These are phyloP conservation scores for Limnephilus auricula DNA, from an alignment of 2,888 invertebrate species.

Conservation along the genomic window DNA sequence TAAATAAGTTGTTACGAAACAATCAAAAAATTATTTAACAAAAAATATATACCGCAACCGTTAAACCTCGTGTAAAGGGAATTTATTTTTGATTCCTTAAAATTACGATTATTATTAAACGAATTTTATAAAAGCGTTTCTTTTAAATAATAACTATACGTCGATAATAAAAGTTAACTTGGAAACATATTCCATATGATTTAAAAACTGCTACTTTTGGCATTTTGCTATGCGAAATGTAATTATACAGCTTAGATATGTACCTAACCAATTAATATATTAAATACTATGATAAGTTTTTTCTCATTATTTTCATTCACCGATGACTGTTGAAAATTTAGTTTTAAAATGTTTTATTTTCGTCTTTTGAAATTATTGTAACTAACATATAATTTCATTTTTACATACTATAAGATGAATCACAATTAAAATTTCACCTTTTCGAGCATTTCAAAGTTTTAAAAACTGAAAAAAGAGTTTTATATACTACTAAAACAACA, in stretches of 20 bases:
- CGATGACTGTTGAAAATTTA: background rate
- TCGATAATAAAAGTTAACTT: constrained; percentile 12
- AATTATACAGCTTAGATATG: constrained; percentile 57
- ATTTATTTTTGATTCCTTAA: constrained; percentile 27
- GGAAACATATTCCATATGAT: constrained; percentile 52
- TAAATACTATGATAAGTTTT: background rate
- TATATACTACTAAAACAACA: background rate
- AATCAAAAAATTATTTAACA: constrained; percentile 31
- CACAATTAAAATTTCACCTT: background rate
- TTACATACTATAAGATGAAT: background rate
- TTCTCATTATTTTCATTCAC: background rate
- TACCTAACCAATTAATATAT: background rate
- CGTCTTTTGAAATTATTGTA: background rate
- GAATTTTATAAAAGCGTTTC: constrained; percentile 30
- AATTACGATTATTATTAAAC: background rate
- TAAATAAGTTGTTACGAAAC: constrained; percentile 18
- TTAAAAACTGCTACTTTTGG: constrained; percentile 63
- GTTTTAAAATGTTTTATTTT: background rate
- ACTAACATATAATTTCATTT: too few relatives aligned
- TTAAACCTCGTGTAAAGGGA: constrained; percentile 28
- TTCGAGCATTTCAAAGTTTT: background rate
- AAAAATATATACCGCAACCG: constrained; percentile 42
- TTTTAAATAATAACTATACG: background rate
- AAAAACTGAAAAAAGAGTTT: background rate
- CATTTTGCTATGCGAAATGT: constrained; percentile 65